Evolutionary conservation across 1,140 invertebrate genomes (phyloP).

Genomic region (Diabrotica virgifera): DNA sequence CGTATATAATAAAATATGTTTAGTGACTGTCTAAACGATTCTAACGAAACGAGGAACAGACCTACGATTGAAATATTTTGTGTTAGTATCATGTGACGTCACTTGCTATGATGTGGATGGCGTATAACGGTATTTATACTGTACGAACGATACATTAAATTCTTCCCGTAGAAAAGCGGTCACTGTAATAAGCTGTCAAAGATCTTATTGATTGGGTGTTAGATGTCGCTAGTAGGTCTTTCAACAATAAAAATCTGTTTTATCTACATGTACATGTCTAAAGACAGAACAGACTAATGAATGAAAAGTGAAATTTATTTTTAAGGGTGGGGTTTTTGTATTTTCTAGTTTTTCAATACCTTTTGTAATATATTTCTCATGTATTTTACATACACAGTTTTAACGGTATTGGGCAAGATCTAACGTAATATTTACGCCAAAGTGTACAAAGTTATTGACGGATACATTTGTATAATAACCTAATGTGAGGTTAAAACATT

Average conservation of each 20-base stretch:
- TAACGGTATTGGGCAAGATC: background rate
- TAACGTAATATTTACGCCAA: background rate
- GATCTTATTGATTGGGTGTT: background rate
- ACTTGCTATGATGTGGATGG: too few relatives aligned
- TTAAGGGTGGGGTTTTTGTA: slow-evolving; percentile 25
- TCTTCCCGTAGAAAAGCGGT: too few relatives aligned
- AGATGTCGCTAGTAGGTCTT: background rate
- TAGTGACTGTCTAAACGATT: too few relatives aligned
- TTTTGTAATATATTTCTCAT: slow-evolving; percentile 10
- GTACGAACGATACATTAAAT: too few relatives aligned
- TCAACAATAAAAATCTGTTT: slow-evolving; percentile 15
- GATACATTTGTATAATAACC: slow-evolving; percentile 12
- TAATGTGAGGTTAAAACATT: slow-evolving; percentile 26
- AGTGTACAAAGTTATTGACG: slow-evolving; percentile 21
- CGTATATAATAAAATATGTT: too few relatives aligned
- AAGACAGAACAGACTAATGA: background rate
- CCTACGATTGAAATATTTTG: too few relatives aligned
- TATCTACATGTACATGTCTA: slow-evolving; percentile 12
- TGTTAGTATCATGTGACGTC: too few relatives aligned
- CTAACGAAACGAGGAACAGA: too few relatives aligned
- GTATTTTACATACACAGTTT: background rate
- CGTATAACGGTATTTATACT: too few relatives aligned
- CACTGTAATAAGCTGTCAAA: too few relatives aligned
- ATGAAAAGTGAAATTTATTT: slow-evolving; percentile 20
- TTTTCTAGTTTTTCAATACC: slow-evolving; percentile 18